These are phyloP conservation scores for Oasisia sp. DNA, from an alignment of 2,888 invertebrate species.

Conservation along the genomic window DNA sequence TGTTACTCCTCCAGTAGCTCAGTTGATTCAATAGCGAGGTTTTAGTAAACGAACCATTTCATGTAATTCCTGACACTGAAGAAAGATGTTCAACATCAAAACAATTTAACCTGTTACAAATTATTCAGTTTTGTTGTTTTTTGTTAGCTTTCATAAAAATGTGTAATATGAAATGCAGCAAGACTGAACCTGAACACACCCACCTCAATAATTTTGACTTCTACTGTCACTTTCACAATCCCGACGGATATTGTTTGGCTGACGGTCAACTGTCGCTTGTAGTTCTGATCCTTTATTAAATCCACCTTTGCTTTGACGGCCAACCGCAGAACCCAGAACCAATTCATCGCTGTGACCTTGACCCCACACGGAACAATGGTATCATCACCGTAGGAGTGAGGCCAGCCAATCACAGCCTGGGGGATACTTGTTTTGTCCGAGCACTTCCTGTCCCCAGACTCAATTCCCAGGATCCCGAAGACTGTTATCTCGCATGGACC, in stretches of 20 bases:
- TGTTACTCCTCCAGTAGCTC: no score
- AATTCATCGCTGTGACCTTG: background rate
- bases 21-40: no score
- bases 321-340: background rate
- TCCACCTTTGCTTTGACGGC: constrained; percentile 21
- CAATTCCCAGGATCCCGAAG: background rate
- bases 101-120: no score
- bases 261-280: background rate
- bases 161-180: background rate
- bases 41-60: no score
- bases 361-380: constrained; percentile 17
- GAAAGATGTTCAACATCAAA: no score
- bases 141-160: no score
- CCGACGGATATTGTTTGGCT: background rate
- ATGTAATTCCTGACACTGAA: no score
- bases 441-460: background rate
- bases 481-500: background rate
- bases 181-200: background rate
- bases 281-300: background rate
- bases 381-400: background rate
- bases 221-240: background rate
- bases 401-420: constrained; percentile 18
- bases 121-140: no score
- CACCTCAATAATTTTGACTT: background rate
- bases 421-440: background rate